Percentiles rank a stretch among this genome's conserved stretches.
These are phyloP conservation scores for Camelus bactrianus DNA, from an alignment of 2,113 vertebrate species.

Conservation along the genomic window DNA sequence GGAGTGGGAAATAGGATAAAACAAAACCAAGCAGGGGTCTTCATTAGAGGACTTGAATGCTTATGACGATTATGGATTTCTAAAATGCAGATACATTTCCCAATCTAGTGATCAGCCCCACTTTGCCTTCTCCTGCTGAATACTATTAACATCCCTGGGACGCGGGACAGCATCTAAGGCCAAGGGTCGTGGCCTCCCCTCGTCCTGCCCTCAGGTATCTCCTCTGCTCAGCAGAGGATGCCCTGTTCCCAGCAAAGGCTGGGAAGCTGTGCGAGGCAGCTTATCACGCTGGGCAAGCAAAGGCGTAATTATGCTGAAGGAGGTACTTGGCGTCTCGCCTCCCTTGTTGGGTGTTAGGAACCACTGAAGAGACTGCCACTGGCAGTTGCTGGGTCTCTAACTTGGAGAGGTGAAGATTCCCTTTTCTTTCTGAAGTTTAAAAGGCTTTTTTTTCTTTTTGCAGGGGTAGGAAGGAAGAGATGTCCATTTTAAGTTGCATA, in stretches of 20 bases:
- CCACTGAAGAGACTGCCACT: background rate
- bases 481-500: background rate
- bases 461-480: background rate
- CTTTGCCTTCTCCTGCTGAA: background rate
- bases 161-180: background rate
- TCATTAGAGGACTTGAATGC: background rate
- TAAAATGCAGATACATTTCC: background rate
- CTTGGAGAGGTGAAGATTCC: background rate
- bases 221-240: background rate
- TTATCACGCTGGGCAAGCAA: background rate
- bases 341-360: background rate
- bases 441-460: background rate
- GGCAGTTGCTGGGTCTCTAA: background rate
- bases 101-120: background rate
- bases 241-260: background rate
- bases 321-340: background rate
- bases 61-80: background rate
- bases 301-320: slow-evolving; percentile 1
- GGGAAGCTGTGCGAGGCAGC: background rate
- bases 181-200: background rate
- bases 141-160: background rate
- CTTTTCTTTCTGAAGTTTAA: background rate
- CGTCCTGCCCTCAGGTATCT: background rate
- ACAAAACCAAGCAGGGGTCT: background rate
- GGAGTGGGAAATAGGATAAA: background rate